Conservation (phyloP, 1,140 invertebrate genomes). For the Spodoptera litura region DNA sequence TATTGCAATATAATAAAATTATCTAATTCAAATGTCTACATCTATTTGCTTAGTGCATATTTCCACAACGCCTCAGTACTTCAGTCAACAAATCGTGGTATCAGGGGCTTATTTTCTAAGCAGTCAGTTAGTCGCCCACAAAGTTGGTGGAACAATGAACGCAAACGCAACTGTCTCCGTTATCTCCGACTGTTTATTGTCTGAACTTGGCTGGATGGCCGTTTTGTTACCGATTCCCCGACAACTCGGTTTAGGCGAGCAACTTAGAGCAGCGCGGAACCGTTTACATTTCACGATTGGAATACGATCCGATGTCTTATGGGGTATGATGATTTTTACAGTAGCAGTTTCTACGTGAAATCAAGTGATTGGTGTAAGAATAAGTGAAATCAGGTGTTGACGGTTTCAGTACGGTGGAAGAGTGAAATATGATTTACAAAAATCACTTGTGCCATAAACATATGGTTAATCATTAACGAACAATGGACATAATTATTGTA, state of each 20-base stretch:
- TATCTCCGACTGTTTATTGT: constrained; percentile 83
- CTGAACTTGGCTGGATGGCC: constrained; percentile 77
- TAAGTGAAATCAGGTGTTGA: too few species aligned
- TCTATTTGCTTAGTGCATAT: not conserved
- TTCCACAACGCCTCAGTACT: not conserved
- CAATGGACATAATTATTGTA: too few species aligned
- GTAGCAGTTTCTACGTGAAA: not conserved
- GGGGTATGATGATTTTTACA: too few species aligned
- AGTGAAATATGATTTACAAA: too few species aligned
- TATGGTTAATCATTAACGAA: too few species aligned
- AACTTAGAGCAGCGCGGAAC: constrained; percentile 67
- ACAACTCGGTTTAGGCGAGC: constrained; percentile 77
- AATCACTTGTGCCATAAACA: too few species aligned
- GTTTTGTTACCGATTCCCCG: constrained; percentile 78
- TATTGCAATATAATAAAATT: too few species aligned
- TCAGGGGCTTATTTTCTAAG: constrained; percentile 51
- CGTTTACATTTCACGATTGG: constrained; percentile 55
- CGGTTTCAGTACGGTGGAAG: too few species aligned
- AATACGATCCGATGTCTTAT: constrained; percentile 33
- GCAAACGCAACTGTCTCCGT: constrained; percentile 66
- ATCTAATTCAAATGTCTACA: too few species aligned
- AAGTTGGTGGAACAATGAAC: constrained; percentile 68
- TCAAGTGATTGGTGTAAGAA: not conserved
- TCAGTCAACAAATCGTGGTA: constrained; percentile 31
- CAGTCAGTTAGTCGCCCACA: constrained; percentile 46